phyloP scores from a whole-genome alignment of 1,140 invertebrate species.

The Drosophila baimaii region DNA sequence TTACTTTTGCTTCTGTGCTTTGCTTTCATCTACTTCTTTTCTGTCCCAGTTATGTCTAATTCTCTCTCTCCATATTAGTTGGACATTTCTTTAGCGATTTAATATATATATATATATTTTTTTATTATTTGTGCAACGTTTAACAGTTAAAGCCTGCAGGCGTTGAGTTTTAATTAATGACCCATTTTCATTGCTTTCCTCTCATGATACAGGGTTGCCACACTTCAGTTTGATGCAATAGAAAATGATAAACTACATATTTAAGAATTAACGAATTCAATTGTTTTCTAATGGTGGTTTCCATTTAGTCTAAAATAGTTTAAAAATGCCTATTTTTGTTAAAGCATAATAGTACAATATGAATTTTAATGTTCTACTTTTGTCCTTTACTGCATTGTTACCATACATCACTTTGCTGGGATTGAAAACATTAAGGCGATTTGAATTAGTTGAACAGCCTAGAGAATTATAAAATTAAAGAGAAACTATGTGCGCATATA shows the following conservation, averaged over 20 bases:
- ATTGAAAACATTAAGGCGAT: conserved; percentile 11
- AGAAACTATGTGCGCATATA: conserved; percentile 4
- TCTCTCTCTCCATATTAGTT: conserved; percentile 8
- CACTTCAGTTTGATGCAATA: conserved; percentile 12
- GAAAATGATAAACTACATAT: conserved; percentile 10
- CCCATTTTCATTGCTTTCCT: conserved; percentile 36
- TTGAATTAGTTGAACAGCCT: background rate
- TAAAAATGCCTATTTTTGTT: too few species aligned
- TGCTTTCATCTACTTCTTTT: conserved; percentile 13
- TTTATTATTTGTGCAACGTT: conserved; percentile 19
- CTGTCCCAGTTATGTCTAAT: conserved; percentile 20
- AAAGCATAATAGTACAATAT: too few species aligned
- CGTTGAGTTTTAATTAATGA: conserved; percentile 62
- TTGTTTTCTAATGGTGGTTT: background rate
- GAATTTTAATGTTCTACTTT: too few species aligned
- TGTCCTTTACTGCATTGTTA: conserved; percentile 8
- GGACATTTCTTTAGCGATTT: conserved; percentile 10
- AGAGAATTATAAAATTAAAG: conserved; percentile 26
- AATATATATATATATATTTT: conserved; percentile 2
- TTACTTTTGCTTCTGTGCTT: conserved; percentile 3
- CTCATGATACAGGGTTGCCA: conserved; percentile 21
- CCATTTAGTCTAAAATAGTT: too few species aligned
- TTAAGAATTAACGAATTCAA: background rate
- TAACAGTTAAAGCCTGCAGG: conserved; percentile 49
- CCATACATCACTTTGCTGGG: conserved; percentile 2